Base-by-base conservation (phyloP, 2,888 invertebrate genomes). In the Oasisia sp. region DNA sequence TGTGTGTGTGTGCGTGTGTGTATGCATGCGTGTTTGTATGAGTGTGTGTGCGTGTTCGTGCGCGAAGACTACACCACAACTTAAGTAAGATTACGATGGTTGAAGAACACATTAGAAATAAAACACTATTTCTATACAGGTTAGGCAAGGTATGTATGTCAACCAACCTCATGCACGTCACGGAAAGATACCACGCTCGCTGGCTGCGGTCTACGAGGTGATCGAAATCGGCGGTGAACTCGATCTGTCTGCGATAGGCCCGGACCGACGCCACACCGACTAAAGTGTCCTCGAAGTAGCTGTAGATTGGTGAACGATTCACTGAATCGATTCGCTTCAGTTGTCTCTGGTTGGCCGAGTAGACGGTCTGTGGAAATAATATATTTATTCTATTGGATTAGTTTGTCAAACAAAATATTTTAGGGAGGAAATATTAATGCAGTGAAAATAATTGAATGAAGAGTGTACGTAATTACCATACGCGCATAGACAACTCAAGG, bases 261-360 rank as follows among this genome's bases (percentile, higher is more conserved):
- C 99, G 97, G 94, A 99, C 98, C 0, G 98, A 98, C 19, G 95
- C 94, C 19, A 96, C 95, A 45, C 97, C 97, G 5, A 98, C 98
- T 91, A 99, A 97, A 91, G 98, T 98, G 97, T 99, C 99, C 44
- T 98, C 98, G 90, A 99, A 99, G 97, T 99, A 99, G 19, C 99
- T 98, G 97, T 98, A 99, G 95, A 99, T 98, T 0, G 99, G 99
- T 56, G 99, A 99, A 92, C 99, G 97, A 0, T 98, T 98, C 0
- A 99, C 97, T 0, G 99, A 98, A 96, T 99, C 98, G 93, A 99
- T 97, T 91, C 99, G 97, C 97, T 99, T 99, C 94, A 99, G 96
- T 96, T 99, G 99, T 32, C 99, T 97, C 7, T 99, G 99, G 0
- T 98, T 98, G 5, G 98, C 98, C 93, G 99, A 98, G 97, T 99